Base-by-base conservation (phyloP, 2,113 vertebrate genomes). In the Coreoperca whiteheadi region DNA sequence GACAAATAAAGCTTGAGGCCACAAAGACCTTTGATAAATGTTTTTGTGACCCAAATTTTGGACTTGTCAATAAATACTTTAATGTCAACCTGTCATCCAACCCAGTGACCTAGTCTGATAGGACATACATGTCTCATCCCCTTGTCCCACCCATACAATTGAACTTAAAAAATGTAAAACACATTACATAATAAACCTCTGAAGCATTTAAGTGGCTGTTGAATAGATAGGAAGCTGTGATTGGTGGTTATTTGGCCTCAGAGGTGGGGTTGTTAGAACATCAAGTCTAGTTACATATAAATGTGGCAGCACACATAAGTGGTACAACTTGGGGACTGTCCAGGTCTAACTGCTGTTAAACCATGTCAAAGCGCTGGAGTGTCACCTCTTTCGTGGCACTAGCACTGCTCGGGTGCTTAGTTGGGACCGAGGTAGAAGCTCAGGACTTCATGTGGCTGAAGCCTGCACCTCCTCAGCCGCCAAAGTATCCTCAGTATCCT, bases 41-140 rank as follows among this genome's bases (percentile, higher is more conserved):
- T 82, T 85, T 80, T 60, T 56, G 59, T 91, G 90, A 90, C 91
- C 81, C 9, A 54, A 71, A 85, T 53, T 53, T 74, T 85, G 66
- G 30, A 74, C 64, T 41, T 88, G 85, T 75, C 82, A 91, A 90
- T 84, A 87, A 57, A 87, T 21, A 28, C 30, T 77, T 81, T 70
- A 64, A 79, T 84, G 81, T 90, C 83, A 85, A 50, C 43, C 56
- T 74, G 48, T 81, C 32, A 53, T 28, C 54, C 30, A 68, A 21
- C 48, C 50, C 23, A 61, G 32, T 73, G 37, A 61, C n/a, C 39
- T 84, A 59, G 73, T 63, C 25, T 61, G 65, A 69, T 6, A 53
- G 46, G 34, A 57, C 14, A 66, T 8, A 67, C 11, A 4, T 68
- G n/a, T 73, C n/a, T 68, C 14, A 53, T 64, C 6, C 18, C 12